phyloP scores from a whole-genome alignment of 2,113 vertebrate species.

The Willisornis vidua region DNA sequence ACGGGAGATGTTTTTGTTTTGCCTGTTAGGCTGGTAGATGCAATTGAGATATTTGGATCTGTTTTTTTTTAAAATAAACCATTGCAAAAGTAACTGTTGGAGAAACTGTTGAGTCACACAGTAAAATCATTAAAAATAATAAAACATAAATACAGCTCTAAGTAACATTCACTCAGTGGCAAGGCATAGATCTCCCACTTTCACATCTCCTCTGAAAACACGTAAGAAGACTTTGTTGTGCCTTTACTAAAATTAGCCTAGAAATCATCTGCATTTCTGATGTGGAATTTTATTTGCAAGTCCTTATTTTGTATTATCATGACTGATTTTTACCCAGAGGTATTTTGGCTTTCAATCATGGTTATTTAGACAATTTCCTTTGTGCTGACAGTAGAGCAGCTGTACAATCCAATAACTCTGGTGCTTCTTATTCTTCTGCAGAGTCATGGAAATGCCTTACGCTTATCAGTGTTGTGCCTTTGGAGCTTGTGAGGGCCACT shows the following conservation, averaged over 20 bases:
- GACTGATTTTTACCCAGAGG: not conserved
- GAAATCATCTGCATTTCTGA: not conserved
- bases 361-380: not conserved
- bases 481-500: constrained; percentile 81
- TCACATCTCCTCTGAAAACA: not conserved
- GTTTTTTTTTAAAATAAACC: not conserved
- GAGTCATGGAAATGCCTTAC: constrained; percentile 93
- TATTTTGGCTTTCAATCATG: not conserved
- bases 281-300: not conserved
- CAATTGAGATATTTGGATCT: not conserved
- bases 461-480: constrained; percentile 95
- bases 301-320: not conserved
- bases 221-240: not conserved
- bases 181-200: not conserved
- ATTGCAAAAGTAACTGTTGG: not conserved
- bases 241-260: not conserved
- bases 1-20: not conserved
- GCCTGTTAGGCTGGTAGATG: not conserved
- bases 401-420: not conserved
- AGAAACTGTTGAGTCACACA: not conserved
- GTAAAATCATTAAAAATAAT: not conserved
- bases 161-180: not conserved
- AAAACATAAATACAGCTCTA: not conserved
- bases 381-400: not conserved
- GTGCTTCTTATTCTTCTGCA: constrained; percentile 61